Percentiles rank a stretch among this genome's conserved stretches.
These are phyloP conservation scores for Herminia tarsipennalis DNA, from an alignment of 2,888 invertebrate genomes.

Conservation along the genomic window DNA sequence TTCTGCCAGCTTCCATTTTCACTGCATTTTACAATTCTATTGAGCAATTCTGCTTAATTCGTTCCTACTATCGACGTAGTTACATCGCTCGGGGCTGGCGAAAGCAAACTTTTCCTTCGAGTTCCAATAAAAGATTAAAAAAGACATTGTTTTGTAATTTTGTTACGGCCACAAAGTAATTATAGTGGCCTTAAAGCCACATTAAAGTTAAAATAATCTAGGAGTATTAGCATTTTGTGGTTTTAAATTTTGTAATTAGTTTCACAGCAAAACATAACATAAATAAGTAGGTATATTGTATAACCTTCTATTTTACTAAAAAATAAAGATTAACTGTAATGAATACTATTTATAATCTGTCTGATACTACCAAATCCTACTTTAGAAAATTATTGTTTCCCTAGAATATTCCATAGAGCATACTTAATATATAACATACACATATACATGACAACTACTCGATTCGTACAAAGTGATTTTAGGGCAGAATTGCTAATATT, in stretches of 20 bases:
- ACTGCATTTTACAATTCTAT: slow-evolving; percentile 35
- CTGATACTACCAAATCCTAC: too few relatives aligned
- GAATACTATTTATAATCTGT: too few relatives aligned
- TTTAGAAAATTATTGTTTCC: too few relatives aligned
- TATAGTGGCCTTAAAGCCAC: background rate
- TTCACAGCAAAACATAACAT: background rate
- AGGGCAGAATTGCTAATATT: too few relatives aligned
- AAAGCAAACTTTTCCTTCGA: slow-evolving; percentile 15
- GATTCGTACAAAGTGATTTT: too few relatives aligned
- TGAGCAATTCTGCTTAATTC: slow-evolving; percentile 34
- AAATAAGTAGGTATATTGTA: too few relatives aligned
- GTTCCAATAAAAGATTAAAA: slow-evolving; percentile 23
- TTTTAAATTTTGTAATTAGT: slow-evolving; percentile 2
- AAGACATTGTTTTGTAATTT: slow-evolving; percentile 9
- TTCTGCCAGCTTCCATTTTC: slow-evolving; percentile 11
- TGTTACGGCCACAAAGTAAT: background rate
- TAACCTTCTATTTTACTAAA: too few relatives aligned
- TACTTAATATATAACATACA: too few relatives aligned
- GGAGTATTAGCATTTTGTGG: background rate
- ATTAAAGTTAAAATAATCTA: slow-evolving; percentile 15
- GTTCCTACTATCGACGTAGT: slow-evolving; percentile 13
- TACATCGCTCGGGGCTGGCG: slow-evolving; percentile 10
- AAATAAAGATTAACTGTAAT: too few relatives aligned
- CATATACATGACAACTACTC: too few relatives aligned
- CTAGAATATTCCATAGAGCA: too few relatives aligned